Evolutionary conservation across 2,113 vertebrate genomes (phyloP), one percentile per base, ranked within the genome.

Genomic region (Abramis brama): DNA sequence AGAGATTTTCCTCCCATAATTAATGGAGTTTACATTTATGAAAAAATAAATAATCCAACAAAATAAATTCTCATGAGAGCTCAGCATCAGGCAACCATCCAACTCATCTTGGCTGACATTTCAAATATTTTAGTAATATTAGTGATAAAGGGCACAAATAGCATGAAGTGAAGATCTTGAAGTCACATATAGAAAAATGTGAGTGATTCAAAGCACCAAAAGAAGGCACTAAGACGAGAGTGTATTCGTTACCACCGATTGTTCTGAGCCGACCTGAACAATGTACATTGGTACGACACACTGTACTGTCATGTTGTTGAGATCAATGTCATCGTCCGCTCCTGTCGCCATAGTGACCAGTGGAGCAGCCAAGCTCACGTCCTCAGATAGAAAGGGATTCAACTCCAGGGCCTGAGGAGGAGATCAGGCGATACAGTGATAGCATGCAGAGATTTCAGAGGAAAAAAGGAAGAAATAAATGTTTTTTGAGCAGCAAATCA

Each of bases 251-350:
- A 94, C 92, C 90, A 87, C 71, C 8, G 90, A 66, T 71, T 93
- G 92, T 79, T 95, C 94, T 5, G 93, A 92, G 25, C 91, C 90
- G 21, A 95, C 89, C 89, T 95, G 94, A 62, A 95, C 93, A 89
- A 95, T 92, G 87, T 94, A 95, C 17, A 92, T 66, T 7, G 95
- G 94, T 86, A 95, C 90, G 8, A 92, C 87, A 82, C 94, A 95
- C 25, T 94, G 94, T 39, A 94, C 68, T 13, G 92, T 43, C 86
- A 95, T 55, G 70, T 91, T 87, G 60, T 84, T 90, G 86, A 93
- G 82, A 19, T 95, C 92, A 2, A 83, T 60, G 0, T 93, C 93
- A 2, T 93, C 93, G 3, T 93, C 92, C 0, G 74, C 23, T 33
- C 52, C 76, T 0, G 87, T 33, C 9, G 89, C 91, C 33, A 85